Evolutionary conservation across 2,888 invertebrate species (phyloP).

Genomic region (Rhabditoides inermis): DNA sequence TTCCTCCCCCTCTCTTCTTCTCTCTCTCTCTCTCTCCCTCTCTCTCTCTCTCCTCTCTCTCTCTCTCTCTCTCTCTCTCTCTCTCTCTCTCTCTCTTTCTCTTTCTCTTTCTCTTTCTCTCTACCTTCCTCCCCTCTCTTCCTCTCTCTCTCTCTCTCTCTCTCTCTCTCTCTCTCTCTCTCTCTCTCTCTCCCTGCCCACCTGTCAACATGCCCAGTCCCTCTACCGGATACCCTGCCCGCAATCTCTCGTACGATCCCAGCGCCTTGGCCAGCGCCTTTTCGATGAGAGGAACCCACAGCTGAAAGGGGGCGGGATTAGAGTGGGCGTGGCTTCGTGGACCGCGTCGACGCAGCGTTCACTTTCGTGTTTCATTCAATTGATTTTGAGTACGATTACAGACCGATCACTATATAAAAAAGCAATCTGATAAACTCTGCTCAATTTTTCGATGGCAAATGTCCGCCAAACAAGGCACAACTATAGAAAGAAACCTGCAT

Average conservation of each 20-base stretch:
- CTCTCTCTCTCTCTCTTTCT: background rate
- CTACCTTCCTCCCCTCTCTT: background rate
- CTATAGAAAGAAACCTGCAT: no score
- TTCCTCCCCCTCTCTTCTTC: background rate
- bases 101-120: background rate
- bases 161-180: background rate
- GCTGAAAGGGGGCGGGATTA: slow-evolving; percentile 62
- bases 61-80: background rate
- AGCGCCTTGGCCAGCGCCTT: slow-evolving; percentile 96
- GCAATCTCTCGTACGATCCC: slow-evolving; percentile 90
- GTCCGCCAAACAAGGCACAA: no score
- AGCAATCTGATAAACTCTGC: no score
- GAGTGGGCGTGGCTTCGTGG: no score
- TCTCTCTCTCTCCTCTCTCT: background rate
- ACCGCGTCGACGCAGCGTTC: no score
- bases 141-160: background rate
- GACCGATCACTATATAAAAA: no score
- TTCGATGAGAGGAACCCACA: slow-evolving; percentile 96
- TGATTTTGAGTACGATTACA: no score
- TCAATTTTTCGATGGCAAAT: no score
- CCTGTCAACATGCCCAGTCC: slow-evolving; percentile 86
- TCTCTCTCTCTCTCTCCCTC: background rate
- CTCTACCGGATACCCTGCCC: slow-evolving; percentile 90
- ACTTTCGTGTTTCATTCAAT: no score
- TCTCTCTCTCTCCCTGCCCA: slow-evolving; percentile 1